Conservation (phyloP, 2,113 vertebrate genomes). For the Cranoglanis bouderius region DNA sequence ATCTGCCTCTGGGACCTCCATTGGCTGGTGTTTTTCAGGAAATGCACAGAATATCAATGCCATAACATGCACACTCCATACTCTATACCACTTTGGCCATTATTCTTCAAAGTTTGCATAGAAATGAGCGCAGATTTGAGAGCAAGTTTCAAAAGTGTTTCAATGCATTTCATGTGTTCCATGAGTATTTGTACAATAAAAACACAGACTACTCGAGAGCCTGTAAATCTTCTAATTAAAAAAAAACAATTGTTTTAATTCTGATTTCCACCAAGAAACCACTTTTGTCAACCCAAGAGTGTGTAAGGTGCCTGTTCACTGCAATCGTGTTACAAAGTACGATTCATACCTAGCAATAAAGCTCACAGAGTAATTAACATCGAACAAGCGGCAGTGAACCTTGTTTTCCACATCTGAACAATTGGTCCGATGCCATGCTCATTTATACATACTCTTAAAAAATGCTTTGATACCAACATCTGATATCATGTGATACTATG, state of each 20-base stretch:
- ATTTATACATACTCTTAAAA: neutral
- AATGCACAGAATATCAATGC: conserved; percentile 40
- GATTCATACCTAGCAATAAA: neutral
- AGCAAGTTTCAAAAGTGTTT: too few species aligned
- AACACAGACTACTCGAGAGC: too few species aligned
- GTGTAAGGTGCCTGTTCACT: neutral
- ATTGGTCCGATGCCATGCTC: neutral
- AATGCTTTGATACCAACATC: too few species aligned
- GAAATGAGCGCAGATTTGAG: neutral
- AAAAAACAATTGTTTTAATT: neutral
- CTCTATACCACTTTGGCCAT: neutral
- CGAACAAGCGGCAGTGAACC: neutral
- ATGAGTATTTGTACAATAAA: too few species aligned
- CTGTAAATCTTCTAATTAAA: neutral
- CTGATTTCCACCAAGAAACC: neutral
- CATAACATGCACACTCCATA: neutral
- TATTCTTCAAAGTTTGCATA: neutral
- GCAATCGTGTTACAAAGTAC: neutral
- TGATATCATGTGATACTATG: neutral
- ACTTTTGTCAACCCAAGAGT: neutral
- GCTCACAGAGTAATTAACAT: neutral
- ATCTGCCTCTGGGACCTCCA: conserved; percentile 31
- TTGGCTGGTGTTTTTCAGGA: conserved; percentile 36
- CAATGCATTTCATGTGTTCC: too few species aligned
- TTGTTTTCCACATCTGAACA: neutral